These are phyloP conservation scores for Tachina fera DNA, from an alignment of 2,888 invertebrate genomes.

Conservation along the genomic window DNA sequence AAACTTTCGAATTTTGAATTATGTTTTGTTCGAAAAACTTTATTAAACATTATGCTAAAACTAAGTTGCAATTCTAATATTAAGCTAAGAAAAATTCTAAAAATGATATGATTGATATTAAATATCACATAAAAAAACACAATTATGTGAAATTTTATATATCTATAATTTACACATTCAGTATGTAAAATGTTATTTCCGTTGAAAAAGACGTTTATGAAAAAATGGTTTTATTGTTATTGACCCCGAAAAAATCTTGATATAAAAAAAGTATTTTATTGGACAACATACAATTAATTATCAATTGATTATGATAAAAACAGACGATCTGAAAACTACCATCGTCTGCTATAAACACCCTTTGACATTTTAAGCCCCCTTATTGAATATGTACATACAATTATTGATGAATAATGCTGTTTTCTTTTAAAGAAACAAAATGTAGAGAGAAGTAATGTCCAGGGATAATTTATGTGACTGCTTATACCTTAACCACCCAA, in stretches of 20 bases:
- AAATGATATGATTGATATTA: neutral
- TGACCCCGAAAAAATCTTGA: constrained; percentile 54
- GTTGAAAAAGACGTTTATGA: constrained; percentile 36
- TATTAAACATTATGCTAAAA: neutral
- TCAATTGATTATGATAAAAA: neutral
- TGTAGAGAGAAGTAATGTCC: too few relatives aligned
- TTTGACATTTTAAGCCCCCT: neutral
- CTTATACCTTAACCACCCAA: too few relatives aligned
- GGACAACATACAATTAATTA: neutral
- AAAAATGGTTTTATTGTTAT: constrained; percentile 60
- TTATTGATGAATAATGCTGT: neutral
- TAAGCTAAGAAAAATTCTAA: neutral
- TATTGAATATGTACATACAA: neutral
- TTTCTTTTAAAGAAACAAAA: too few relatives aligned
- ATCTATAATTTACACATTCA: constrained; percentile 11
- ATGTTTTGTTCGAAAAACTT: neutral
- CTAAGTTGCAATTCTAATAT: constrained; percentile 15
- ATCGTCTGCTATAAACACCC: neutral
- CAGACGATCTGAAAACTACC: neutral
- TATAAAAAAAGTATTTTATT: constrained; percentile 12
- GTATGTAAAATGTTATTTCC: constrained; percentile 1
- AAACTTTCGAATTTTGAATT: neutral
- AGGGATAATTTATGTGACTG: too few relatives aligned
- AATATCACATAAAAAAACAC: neutral
- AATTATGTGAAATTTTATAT: neutral